Evolutionary conservation across 2,888 invertebrate species (phyloP).

Genomic region (Seladonia tumulorum): DNA sequence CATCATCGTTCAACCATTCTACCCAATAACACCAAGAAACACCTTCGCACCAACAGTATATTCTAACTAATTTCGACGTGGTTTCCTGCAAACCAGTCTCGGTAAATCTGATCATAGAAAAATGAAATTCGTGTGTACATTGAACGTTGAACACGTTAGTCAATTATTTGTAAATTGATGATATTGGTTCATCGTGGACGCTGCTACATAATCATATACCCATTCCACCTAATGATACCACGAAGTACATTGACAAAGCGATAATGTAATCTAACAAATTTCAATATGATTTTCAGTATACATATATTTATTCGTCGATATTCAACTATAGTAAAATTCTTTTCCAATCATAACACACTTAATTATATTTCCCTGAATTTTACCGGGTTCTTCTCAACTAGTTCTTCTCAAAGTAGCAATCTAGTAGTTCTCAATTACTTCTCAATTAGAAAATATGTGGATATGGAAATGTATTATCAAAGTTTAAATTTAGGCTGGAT

Average conservation of each 20-base stretch:
- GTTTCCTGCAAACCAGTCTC: neutral
- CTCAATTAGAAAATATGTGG: too few relatives aligned
- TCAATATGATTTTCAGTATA: neutral
- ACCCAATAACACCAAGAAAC: neutral
- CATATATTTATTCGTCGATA: neutral
- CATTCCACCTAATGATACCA: neutral
- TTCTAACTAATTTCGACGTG: neutral
- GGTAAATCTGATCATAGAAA: neutral
- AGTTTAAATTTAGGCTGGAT: too few relatives aligned
- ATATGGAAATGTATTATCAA: too few relatives aligned
- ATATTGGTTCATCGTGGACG: neutral
- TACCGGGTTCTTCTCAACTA: too few relatives aligned
- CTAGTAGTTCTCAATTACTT: too few relatives aligned
- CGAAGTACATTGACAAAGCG: neutral
- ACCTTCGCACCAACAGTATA: neutral
- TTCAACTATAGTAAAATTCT: neutral
- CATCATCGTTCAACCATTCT: neutral
- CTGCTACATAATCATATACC: neutral
- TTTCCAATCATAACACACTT: neutral
- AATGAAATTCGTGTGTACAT: neutral
- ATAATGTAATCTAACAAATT: neutral
- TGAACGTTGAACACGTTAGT: neutral
- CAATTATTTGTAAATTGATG: neutral
- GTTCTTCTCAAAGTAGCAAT: too few relatives aligned
- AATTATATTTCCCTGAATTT: too few relatives aligned